Conservation (phyloP, 2,888 invertebrate genomes). For the Cactoblastis cactorum region DNA sequence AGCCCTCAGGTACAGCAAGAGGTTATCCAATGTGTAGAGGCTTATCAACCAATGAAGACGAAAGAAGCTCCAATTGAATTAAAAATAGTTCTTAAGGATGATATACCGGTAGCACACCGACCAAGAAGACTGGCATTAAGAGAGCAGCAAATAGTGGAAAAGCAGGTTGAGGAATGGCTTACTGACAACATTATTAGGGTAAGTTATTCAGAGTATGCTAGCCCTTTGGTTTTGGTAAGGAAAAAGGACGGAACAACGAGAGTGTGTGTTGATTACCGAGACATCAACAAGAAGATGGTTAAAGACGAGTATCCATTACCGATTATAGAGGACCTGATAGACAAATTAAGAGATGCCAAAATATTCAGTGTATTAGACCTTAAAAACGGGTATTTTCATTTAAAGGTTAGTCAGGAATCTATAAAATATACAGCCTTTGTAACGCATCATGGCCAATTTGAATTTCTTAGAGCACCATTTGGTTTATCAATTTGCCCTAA, state of each 20-base stretch:
- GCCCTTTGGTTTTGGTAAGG: not conserved
- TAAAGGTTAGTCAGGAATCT: not conserved
- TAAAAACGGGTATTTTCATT: slow-evolving; percentile 2
- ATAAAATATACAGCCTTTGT: not conserved
- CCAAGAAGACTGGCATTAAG: not conserved
- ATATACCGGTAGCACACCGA: not conserved
- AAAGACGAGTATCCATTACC: slow-evolving; percentile 2
- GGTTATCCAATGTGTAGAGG: not conserved
- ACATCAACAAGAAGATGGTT: not conserved
- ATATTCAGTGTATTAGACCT: not conserved
- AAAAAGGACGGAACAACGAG: not conserved
- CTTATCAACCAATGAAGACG: not conserved
- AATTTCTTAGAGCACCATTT: not conserved
- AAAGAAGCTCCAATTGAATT: not conserved
- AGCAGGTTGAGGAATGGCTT: not conserved
- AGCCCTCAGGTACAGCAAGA: not conserved
- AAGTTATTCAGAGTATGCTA: not conserved
- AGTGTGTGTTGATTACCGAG: not conserved
- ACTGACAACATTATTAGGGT: not conserved
- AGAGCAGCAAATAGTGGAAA: not conserved
- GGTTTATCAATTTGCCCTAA: not conserved
- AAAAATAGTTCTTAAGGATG: not conserved
- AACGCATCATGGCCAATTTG: not conserved
- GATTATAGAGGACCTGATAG: not conserved
- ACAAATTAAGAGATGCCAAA: not conserved